Base-by-base conservation (phyloP, 2,113 vertebrate genomes). In the Gnathonemus echidnorhynchus region DNA sequence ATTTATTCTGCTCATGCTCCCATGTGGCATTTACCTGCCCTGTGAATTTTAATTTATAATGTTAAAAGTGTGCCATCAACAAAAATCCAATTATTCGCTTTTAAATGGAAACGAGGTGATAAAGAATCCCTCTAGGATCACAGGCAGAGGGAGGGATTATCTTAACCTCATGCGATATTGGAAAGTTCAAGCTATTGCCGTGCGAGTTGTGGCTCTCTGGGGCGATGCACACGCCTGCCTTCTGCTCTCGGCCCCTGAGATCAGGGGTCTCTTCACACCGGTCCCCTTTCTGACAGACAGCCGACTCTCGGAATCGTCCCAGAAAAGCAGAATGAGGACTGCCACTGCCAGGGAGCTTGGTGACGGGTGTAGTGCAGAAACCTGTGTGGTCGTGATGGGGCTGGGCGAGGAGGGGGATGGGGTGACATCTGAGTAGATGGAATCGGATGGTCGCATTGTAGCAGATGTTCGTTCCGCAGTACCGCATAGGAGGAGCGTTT, bases 41-140 rank as follows among this genome's bases (percentile, higher is more conserved):
- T 48, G 83, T 85, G 83, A 85, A 85, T 85, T 85, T 85, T 45
- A 85, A 85, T 85, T 85, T 85, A 85, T 85, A 48, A 85, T 48
- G 83, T 85, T 85, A 85, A 85, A 85, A 85, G 45, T 80, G 35
- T 85, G 83, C 83, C 83, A 85, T 85, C 83, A 85, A 48, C 83
- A 48, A 85, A 85, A 85, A 85, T 85, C 83, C 83, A 85, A 85
- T 85, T 85, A 85, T 85, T 24, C 24, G 5, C 83, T 85, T 85
- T 85, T 85, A 85, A 85, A 85, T 85, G 83, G 83, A 85, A 85
- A 85, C 83, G 48, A 85, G 42, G 45, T 48, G 83, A 85, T 85
- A 85, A 85, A 85, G 39, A 46, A 35, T 24, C 42, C 83, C 83
- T 46, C 42, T 85, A 85, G 83, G 83, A 48, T 85, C 42, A 48